Conservation (phyloP, 2,888 invertebrate species). For the Notodonta dromedarius region DNA sequence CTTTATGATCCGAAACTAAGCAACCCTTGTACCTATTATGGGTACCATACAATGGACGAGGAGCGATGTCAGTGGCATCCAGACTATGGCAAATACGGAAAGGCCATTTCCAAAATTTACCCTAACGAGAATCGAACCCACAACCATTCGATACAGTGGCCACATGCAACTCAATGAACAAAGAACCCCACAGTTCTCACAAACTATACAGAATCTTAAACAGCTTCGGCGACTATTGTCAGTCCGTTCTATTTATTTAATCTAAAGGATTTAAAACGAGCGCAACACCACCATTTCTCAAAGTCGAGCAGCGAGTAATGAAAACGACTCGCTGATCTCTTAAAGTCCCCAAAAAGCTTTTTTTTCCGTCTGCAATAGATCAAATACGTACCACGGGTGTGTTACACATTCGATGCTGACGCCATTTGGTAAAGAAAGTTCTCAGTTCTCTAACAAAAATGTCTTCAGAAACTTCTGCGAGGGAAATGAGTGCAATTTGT, state of each 20-base stretch:
- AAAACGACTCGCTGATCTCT: constrained; percentile 24
- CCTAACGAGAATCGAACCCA: no score
- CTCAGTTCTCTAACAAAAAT: not conserved
- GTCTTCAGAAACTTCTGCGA: not conserved
- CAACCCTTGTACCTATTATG: no score
- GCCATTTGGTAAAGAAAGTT: constrained; percentile 7
- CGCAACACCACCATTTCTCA: constrained; percentile 6
- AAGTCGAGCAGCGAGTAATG: constrained; percentile 14
- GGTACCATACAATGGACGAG: no score
- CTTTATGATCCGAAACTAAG: no score
- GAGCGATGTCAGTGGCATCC: no score
- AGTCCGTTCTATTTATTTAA: not conserved
- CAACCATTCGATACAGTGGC: no score
- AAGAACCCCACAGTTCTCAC: no score
- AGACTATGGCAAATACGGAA: no score
- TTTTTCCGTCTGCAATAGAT: constrained; percentile 30
- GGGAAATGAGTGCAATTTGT: not conserved
- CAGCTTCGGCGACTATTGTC: no score
- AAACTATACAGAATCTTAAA: no score
- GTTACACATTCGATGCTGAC: constrained; percentile 1
- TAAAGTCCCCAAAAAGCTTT: constrained; percentile 26
- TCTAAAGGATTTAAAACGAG: not conserved
- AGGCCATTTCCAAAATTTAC: no score
- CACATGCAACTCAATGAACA: no score
- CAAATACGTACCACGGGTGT: constrained; percentile 22